Evolutionary conservation across 2,113 vertebrate genomes (phyloP).

Genomic region (Synodontis membranacea): DNA sequence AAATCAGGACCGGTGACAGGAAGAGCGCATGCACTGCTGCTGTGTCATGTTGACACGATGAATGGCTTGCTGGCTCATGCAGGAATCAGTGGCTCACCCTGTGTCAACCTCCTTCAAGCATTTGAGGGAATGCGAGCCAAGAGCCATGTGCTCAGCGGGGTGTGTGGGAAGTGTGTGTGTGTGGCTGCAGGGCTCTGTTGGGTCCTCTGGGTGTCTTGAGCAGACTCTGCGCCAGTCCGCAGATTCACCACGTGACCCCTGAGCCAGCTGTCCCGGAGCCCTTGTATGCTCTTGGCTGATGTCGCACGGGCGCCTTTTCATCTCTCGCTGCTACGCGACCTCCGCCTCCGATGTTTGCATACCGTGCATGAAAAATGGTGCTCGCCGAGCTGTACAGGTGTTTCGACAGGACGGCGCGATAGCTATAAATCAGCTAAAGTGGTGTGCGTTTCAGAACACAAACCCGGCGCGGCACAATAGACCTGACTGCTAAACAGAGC

Average conservation of each 20-base stretch:
- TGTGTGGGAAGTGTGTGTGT: conserved; percentile 12
- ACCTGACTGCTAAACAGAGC: conserved; percentile 58
- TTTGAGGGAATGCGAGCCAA: conserved; percentile 21
- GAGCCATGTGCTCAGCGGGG: conserved; percentile 22
- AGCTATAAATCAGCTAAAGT: conserved; percentile 55
- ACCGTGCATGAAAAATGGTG: conserved; percentile 41
- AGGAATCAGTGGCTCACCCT: conserved; percentile 30
- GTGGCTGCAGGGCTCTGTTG: conserved; percentile 29
- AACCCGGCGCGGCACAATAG: conserved; percentile 48
- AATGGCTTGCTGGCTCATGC: conserved; percentile 9
- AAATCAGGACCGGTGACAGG: not conserved
- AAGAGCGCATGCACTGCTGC: not conserved
- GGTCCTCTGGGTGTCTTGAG: conserved; percentile 35
- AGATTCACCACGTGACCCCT: conserved; percentile 26
- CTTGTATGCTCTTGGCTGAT: conserved; percentile 47
- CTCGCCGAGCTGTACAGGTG: conserved; percentile 41
- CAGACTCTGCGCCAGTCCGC: conserved; percentile 36
- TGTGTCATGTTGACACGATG: not conserved
- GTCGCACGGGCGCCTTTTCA: conserved; percentile 19
- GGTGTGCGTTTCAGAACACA: conserved; percentile 51
- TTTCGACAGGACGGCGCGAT: conserved; percentile 41
- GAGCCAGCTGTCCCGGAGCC: conserved; percentile 51
- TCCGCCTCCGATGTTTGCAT: conserved; percentile 35
- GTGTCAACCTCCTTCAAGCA: conserved; percentile 36
- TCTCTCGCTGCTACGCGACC: conserved; percentile 11